Base-by-base conservation (phyloP, 2,797 vertebrate genomes). In the Anisognathus igniventris region DNA sequence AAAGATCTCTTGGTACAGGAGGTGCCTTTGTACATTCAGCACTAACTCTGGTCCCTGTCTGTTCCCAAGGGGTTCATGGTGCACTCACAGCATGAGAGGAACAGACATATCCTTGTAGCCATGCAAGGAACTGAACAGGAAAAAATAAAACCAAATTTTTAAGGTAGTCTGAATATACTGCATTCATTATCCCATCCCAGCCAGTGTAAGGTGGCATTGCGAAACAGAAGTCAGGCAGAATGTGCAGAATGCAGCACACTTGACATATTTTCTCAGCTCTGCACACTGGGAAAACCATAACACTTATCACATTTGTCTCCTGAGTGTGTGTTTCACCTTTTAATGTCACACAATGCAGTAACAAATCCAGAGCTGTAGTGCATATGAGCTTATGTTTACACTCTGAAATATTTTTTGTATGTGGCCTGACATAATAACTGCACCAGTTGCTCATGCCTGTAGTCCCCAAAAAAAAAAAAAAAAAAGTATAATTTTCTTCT, bases 221-320 rank as follows among this genome's bases (percentile, higher is more conserved):
- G 40, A 79, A 72, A 60, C 24, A 56, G 30, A 88, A 90, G 37
- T 44, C 71, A 87, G 90, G 37, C 45, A 85, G 42, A 86, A 60
- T 5, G 20, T 51, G 37, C 47, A 85, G 56, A 83, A 50, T 79
- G 71, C 39, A 62, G 37, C 37, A 85, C 75, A 81, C 48, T 27
- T 76, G 67, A 70, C 44, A 9, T 53, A 24, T 83, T 92, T 93
- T 75, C 54, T 61, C 92, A 77, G 44, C 73, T 94, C 66, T 72
- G 61, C 31, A 74, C 0, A 0, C 25, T 77, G 72, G 60, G 39
- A 48, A 88, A 89, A 79, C 33, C 7, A 4, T 30, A 60, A 31
- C 44, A 57, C 27, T 80, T 75, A 67, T 5, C 51, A 66, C 28
- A 1, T 81, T 66, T 86, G 39, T 51, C 74, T 93, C 72, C 31